Evolutionary conservation across 2,113 vertebrate species (phyloP).

Genomic region (Ochotona princeps): DNA sequence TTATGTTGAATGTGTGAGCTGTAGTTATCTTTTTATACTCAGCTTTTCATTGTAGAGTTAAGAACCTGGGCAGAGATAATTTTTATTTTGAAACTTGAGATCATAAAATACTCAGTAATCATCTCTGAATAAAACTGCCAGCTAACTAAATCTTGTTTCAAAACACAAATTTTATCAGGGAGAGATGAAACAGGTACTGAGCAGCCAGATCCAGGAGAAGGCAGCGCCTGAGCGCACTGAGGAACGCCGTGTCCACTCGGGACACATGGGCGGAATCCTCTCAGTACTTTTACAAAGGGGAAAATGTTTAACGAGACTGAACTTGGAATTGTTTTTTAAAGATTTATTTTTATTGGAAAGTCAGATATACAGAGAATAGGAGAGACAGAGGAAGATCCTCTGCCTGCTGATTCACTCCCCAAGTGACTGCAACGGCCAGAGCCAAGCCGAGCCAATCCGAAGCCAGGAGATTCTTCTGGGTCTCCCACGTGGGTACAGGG

Average conservation of each 20-base stretch:
- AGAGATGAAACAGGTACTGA: background rate
- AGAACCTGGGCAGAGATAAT: background rate
- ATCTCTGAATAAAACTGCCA: background rate
- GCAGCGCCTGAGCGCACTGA: background rate
- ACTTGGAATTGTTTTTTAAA: too few species aligned
- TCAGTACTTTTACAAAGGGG: constrained; percentile 9
- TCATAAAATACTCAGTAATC: background rate
- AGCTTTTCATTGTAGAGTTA: constrained; percentile 38
- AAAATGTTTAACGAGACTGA: background rate
- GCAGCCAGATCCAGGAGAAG: constrained; percentile 2
- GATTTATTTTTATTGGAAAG: too few species aligned
- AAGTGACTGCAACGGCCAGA: too few species aligned
- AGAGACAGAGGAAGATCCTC: too few species aligned
- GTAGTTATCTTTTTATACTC: background rate
- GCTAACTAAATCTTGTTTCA: constrained; percentile 25
- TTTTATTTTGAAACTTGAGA: constrained; percentile 31
- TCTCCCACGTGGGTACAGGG: too few species aligned
- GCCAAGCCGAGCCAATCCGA: too few species aligned
- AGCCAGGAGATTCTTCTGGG: too few species aligned
- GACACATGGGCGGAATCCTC: background rate
- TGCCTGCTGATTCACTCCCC: too few species aligned
- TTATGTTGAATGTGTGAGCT: background rate
- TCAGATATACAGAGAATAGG: too few species aligned
- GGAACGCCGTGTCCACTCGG: background rate
- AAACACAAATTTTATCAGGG: background rate